Conservation (phyloP, 2,888 invertebrate species). For the Ectemnius continuus region DNA sequence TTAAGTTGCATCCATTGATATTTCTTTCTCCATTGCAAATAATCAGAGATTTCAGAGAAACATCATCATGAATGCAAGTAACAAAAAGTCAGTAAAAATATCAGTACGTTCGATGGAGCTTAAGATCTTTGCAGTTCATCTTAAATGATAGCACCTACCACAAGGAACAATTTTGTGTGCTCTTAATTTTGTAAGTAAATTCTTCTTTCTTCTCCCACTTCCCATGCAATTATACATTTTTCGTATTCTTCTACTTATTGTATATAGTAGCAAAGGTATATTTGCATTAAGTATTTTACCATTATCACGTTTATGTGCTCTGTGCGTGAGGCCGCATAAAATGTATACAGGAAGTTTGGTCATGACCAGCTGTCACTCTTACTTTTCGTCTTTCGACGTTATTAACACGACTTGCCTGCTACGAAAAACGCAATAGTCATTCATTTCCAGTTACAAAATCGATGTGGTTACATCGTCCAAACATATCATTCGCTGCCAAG, state of each 20-base stretch:
- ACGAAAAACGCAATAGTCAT: constrained; percentile 19
- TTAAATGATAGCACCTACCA: constrained; percentile 37
- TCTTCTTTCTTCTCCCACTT: constrained; percentile 21
- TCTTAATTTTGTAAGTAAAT: constrained; percentile 24
- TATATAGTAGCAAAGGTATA: constrained; percentile 29
- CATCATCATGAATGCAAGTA: constrained; percentile 4
- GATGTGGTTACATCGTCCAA: constrained; percentile 21
- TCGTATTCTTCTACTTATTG: constrained; percentile 26
- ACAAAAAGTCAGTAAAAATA: constrained; percentile 16
- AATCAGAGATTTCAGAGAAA: neutral
- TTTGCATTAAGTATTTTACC: constrained; percentile 20
- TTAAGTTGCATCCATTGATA: no score
- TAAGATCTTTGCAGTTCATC: neutral
- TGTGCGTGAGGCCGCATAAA: constrained; percentile 16
- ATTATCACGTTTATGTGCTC: constrained; percentile 18
- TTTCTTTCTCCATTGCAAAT: neutral
- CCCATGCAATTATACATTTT: constrained; percentile 25
- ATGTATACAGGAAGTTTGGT: constrained; percentile 35
- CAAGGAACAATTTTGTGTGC: constrained; percentile 38
- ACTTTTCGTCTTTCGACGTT: constrained; percentile 28
- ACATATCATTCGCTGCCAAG: constrained; percentile 22
- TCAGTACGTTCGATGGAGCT: constrained; percentile 23
- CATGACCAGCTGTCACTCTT: constrained; percentile 10
- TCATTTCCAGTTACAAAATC: constrained; percentile 22
- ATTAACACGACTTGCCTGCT: constrained; percentile 16